phyloP scores from a whole-genome alignment of 2,113 vertebrate genomes.

The Neofelis nebulosa region DNA sequence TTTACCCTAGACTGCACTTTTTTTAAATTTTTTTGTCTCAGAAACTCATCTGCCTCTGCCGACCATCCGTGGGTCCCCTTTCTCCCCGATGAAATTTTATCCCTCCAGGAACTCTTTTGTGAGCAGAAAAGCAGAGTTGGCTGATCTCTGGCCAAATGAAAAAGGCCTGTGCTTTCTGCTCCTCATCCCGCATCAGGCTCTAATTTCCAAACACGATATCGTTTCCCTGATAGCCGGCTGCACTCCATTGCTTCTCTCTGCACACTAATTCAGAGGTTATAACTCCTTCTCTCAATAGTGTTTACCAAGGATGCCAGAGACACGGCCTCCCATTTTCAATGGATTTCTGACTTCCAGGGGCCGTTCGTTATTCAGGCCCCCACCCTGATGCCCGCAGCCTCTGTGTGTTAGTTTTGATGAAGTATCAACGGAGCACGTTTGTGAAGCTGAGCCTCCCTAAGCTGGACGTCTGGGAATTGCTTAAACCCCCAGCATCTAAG shows the following conservation, averaged over 20 bases:
- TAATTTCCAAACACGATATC: not conserved
- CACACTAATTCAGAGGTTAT: not conserved
- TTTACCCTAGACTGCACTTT: not conserved
- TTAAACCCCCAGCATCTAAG: not conserved
- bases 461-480: not conserved
- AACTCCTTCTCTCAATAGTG: not conserved
- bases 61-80: not conserved
- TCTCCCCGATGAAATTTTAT: conserved; percentile 4
- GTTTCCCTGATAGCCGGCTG: not conserved
- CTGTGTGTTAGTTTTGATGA: rapidly evolving
- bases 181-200: not conserved
- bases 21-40: not conserved
- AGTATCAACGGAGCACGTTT: rapidly evolving
- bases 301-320: not conserved
- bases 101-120: not conserved
- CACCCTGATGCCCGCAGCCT: not conserved
- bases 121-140: not conserved
- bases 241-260: not conserved
- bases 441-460: not conserved
- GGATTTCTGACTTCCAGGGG: not conserved
- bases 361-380: not conserved
- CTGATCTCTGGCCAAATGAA: not conserved
- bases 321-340: not conserved
- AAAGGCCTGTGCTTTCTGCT: not conserved
- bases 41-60: not conserved